These are phyloP conservation scores for Suillia variegata DNA, from an alignment of 2,888 invertebrate species.

Conservation along the genomic window DNA sequence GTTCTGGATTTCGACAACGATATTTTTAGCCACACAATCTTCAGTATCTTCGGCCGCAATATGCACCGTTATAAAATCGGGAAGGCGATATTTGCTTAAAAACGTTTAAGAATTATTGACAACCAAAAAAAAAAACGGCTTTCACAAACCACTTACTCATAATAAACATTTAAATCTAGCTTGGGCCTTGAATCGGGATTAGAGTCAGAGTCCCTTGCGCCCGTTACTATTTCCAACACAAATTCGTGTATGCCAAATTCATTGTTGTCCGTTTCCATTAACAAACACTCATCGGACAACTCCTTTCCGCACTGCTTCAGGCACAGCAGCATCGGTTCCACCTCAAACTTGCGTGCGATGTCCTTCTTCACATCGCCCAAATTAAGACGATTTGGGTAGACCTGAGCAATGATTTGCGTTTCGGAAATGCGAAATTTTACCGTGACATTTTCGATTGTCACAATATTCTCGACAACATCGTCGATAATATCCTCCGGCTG, in stretches of 20 bases:
- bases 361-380: constrained; percentile 68
- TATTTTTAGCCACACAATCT: constrained; percentile 56
- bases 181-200: constrained; percentile 27
- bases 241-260: constrained; percentile 58
- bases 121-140: not conserved
- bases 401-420: constrained; percentile 54
- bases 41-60: constrained; percentile 61
- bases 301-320: constrained; percentile 63
- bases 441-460: constrained; percentile 54
- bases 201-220: constrained; percentile 20
- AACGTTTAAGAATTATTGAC: too few species aligned
- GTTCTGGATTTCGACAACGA: constrained; percentile 68
- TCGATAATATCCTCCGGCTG: constrained; percentile 23
- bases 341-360: constrained; percentile 66
- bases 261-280: constrained; percentile 48
- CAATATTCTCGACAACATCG: constrained; percentile 34
- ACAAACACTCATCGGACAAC: constrained; percentile 43
- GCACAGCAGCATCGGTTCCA: constrained; percentile 63
- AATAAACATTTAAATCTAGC: constrained; percentile 56
- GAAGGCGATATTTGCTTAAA: constrained; percentile 59
- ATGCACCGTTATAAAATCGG: constrained; percentile 66
- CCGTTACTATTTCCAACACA: constrained; percentile 34
- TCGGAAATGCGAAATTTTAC: constrained; percentile 57
- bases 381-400: constrained; percentile 62
- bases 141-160: constrained; percentile 53